phyloP scores from a whole-genome alignment of 2,113 vertebrate genomes.

The Dipodomys stephensi region DNA sequence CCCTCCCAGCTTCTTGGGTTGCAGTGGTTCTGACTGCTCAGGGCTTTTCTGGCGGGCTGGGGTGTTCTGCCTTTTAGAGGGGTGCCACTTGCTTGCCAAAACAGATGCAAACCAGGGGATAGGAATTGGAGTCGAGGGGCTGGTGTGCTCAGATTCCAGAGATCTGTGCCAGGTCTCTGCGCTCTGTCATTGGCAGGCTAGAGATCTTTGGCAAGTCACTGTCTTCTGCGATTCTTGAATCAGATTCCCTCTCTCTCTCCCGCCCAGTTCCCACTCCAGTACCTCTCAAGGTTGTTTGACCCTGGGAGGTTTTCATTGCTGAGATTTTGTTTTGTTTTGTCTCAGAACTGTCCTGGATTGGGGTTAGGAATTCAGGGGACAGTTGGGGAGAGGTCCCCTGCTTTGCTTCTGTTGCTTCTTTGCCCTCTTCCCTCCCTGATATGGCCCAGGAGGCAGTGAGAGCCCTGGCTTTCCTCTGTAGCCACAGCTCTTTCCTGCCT shows the following conservation, averaged over 20 bases:
- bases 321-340: too few relatives aligned
- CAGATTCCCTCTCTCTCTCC: too few relatives aligned
- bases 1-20: background rate
- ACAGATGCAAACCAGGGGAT: slow-evolving; percentile 92
- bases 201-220: background rate
- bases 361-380: background rate
- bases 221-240: background rate
- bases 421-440: slow-evolving; percentile 40
- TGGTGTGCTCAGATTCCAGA: background rate
- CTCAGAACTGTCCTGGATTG: background rate
- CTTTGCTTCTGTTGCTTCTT: slow-evolving; percentile 87
- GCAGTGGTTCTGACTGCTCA: accelerated
- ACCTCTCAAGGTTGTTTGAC: background rate
- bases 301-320: background rate
- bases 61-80: slow-evolving; percentile 89
- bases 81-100: slow-evolving; percentile 78
- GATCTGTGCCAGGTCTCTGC: accelerated
- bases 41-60: slow-evolving; percentile 74
- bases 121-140: background rate
- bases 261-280: background rate
- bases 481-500: too few relatives aligned
- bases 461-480: background rate
- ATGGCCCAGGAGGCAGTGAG: background rate
- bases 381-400: slow-evolving; percentile 86
- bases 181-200: background rate